These are phyloP conservation scores for Tursiops truncatus DNA, from an alignment of 2,113 vertebrate genomes.

Conservation along the genomic window DNA sequence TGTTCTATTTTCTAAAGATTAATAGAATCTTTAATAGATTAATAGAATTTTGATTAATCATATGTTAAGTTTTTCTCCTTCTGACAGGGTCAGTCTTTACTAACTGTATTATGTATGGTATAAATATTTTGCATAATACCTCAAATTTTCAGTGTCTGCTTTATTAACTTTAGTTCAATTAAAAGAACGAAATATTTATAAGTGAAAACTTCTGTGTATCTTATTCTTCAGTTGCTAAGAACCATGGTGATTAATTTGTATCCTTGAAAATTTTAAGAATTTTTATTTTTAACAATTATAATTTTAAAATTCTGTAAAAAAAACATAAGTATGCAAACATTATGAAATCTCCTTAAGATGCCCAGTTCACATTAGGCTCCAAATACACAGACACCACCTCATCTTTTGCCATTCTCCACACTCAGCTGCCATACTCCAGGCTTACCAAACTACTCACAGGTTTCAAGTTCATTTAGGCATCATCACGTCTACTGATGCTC, in stretches of 20 bases:
- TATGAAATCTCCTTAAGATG: neutral
- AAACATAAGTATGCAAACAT: neutral
- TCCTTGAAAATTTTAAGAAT: neutral
- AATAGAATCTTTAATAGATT: too few relatives aligned
- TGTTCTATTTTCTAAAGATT: neutral
- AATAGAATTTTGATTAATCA: neutral
- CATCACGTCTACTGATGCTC: neutral
- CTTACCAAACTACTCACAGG: neutral
- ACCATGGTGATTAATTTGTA: neutral
- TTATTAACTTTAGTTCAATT: neutral
- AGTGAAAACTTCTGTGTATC: neutral
- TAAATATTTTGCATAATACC: neutral
- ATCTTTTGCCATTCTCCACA: neutral
- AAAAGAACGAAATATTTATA: neutral
- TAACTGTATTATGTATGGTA: neutral
- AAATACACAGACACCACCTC: neutral
- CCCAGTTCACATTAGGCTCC: neutral
- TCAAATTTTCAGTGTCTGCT: constrained; percentile 4
- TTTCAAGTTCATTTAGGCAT: neutral
- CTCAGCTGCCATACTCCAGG: neutral
- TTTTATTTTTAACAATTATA: neutral
- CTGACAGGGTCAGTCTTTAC: neutral
- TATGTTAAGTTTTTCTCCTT: neutral
- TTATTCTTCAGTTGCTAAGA: neutral
- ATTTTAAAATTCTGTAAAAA: neutral